phyloP scores from a whole-genome alignment of 2,888 invertebrate genomes.

The Argyresthia goedartella region DNA sequence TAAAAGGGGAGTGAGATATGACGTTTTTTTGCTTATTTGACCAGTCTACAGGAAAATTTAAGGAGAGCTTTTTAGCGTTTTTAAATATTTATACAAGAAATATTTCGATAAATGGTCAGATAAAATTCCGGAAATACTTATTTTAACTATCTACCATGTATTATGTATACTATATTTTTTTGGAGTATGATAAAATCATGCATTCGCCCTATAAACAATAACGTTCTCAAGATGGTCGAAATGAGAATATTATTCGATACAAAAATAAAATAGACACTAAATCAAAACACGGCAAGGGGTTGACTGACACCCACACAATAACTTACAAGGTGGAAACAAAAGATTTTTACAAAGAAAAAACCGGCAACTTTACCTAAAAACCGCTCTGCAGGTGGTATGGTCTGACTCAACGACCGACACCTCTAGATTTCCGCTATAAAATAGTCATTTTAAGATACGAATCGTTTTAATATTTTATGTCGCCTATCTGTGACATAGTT shows the following conservation, averaged over 20 bases:
- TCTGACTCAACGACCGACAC: slow-evolving; percentile 26
- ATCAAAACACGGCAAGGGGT: background rate
- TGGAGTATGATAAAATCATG: no score
- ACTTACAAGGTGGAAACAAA: slow-evolving; percentile 27
- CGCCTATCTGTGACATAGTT: no score
- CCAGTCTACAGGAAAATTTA: no score
- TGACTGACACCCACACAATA: slow-evolving; percentile 25
- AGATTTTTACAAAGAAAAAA: slow-evolving; percentile 30
- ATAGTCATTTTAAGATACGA: slow-evolving; percentile 23
- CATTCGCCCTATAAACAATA: background rate
- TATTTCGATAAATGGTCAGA: no score
- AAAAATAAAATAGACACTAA: background rate
- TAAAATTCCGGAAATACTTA: no score
- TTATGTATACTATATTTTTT: no score
- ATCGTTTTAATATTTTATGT: no score
- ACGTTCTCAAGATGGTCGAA: background rate
- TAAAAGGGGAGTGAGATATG: slow-evolving; percentile 4
- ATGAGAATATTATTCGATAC: background rate
- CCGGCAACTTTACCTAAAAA: slow-evolving; percentile 27
- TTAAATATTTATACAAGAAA: no score
- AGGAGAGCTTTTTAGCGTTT: no score
- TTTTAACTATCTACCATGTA: no score
- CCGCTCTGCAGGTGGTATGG: slow-evolving; percentile 39
- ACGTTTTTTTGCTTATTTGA: background rate
- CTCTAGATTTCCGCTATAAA: slow-evolving; percentile 26